Evolutionary conservation across 1,140 invertebrate genomes (phyloP), one percentile per base, ranked within the genome.

Genomic region (Drosophila serrata): DNA sequence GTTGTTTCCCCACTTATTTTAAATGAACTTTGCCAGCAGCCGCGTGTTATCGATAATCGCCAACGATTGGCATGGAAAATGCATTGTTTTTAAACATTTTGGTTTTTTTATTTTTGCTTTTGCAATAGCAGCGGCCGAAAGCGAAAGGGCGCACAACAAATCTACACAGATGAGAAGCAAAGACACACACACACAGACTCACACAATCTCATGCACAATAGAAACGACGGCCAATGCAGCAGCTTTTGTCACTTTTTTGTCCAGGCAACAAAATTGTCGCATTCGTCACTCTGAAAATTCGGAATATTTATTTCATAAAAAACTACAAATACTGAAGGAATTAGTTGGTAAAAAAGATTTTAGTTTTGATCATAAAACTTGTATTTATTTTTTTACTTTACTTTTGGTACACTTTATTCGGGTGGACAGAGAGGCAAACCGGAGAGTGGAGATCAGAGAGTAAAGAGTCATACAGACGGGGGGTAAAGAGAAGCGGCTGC

Each of bases 111-210:
- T 46, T 29, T 43, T 75, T 74, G 56, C 58, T 31, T 49, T 74
- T 70, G 65, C 58, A 82, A 75, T 74, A 82, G 45, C 82, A 75
- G 72, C 58, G 79, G 76, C 84, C 73, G 84, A 87, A 87, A 87
- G 84, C 84, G 84, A 87, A 87, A 87, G 84, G 84, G 84, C 84
- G 72, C 76, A 64, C 67, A 58, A 64, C 37, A 78, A 58, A 53
- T 22, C 13, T 22, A 35, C 49, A 37, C 49, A 53, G 49, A 51
- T 51, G 29, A 51, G 29, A 65, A 13, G 40, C 19, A 53, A 40
- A 58, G 31, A 37, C 37, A 43, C 35, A n/a, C 39, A 42, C 40
- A 48, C 43, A 58, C 13, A 60, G n/a, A 48, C 43, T 55, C 13
- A 60, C n/a, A 62, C n/a, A 31, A 12, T 33, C 15, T 8, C n/a